Conservation (phyloP, 2,888 invertebrate genomes). For the Melanophora roralis region DNA sequence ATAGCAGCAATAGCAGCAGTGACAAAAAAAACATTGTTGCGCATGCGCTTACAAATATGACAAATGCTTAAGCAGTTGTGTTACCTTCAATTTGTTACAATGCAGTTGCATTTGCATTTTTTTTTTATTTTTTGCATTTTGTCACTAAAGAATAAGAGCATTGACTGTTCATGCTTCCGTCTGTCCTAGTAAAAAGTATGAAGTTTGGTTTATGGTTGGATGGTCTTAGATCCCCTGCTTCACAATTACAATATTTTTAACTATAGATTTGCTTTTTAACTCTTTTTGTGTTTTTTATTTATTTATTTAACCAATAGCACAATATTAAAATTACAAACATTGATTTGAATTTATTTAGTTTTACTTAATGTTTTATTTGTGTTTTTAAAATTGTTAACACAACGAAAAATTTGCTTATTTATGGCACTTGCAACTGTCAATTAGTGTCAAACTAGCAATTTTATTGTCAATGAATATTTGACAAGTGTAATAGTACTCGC, state of each 20-base stretch:
- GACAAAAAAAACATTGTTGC: slow-evolving; percentile 51
- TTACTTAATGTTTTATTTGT: slow-evolving; percentile 19
- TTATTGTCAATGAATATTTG: slow-evolving; percentile 64
- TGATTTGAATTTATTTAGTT: neutral
- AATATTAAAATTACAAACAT: neutral
- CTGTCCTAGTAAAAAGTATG: neutral
- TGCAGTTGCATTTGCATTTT: slow-evolving; percentile 3
- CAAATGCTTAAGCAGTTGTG: slow-evolving; percentile 52
- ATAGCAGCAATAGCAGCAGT: neutral
- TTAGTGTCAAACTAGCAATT: slow-evolving; percentile 67
- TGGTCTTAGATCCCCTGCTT: slow-evolving; percentile 28
- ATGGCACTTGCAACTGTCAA: slow-evolving; percentile 67
- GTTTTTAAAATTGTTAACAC: slow-evolving; percentile 41
- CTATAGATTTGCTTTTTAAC: slow-evolving; percentile 25
- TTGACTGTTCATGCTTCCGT: neutral
- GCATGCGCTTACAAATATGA: slow-evolving; percentile 61
- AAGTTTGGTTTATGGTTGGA: slow-evolving; percentile 21
- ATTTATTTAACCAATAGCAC: neutral
- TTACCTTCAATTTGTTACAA: slow-evolving; percentile 29
- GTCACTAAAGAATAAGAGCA: no score
- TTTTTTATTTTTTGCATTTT: neutral
- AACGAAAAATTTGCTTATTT: slow-evolving; percentile 63
- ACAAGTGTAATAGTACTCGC: slow-evolving; percentile 59
- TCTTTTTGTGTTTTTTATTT: neutral
- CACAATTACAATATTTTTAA: slow-evolving; percentile 48